A percentile compares a stretch with the other conserved stretches of the same genome.
Evolutionary conservation across 2,797 vertebrate genomes (phyloP).

Genomic region (Danio tinwini): DNA sequence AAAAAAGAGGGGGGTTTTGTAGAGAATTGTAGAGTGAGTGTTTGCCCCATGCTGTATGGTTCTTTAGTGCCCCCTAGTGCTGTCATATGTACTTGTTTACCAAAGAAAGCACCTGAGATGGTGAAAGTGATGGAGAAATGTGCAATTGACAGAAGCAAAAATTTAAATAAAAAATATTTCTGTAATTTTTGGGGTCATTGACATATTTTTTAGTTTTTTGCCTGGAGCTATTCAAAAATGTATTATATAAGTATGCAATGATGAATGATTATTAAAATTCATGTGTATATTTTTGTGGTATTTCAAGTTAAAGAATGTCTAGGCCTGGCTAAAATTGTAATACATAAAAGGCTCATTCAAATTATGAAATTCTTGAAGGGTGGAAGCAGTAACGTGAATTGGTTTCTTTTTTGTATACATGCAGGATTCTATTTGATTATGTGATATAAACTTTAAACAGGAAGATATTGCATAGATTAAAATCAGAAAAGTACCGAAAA

Average conservation of each 20-base stretch:
- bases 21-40: background rate
- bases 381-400: too few species aligned
- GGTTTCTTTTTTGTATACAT: background rate
- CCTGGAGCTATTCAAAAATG: background rate
- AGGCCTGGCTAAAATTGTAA: background rate
- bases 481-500: too few species aligned
- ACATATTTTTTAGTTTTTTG: background rate
- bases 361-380: background rate
- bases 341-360: background rate
- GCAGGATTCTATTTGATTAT: background rate
- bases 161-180: background rate
- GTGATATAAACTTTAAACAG: too few species aligned
- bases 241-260: background rate
- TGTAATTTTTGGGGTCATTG: background rate
- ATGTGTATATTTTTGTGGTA: background rate
- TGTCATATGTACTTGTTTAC: background rate
- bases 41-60: constrained; percentile 6
- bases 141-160: background rate
- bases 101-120: constrained; percentile 7
- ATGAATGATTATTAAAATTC: background rate
- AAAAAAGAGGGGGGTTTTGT: constrained; percentile 9
- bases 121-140: background rate
- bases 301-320: background rate
- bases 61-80: constrained; percentile 66
- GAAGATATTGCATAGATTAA: too few species aligned